phyloP scores from a whole-genome alignment of 2,888 invertebrate genomes.

The Labia minor region DNA sequence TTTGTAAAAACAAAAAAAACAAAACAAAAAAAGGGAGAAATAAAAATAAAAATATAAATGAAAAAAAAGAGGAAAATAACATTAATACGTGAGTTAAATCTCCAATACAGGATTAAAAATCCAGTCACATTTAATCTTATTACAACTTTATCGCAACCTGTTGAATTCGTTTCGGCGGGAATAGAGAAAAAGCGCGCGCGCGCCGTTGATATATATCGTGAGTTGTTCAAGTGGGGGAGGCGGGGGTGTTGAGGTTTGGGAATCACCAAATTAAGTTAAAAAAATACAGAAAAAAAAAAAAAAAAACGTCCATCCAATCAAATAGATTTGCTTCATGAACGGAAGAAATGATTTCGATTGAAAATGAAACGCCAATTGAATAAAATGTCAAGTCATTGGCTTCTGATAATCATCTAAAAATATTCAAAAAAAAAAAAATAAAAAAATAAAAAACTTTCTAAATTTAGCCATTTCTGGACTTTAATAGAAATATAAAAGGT shows the following conservation, averaged over 20 bases:
- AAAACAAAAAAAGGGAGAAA: not conserved
- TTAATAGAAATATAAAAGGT: not conserved
- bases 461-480: not conserved
- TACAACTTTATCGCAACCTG: constrained; percentile 13
- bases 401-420: constrained; percentile 1
- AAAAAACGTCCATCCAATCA: not conserved
- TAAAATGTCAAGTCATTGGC: constrained; percentile 2
- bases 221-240: not conserved
- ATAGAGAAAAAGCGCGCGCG: constrained; percentile 1
- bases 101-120: constrained; percentile 13
- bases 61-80: not conserved
- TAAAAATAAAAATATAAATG: too few species aligned
- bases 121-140: constrained; percentile 13
- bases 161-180: constrained; percentile 8
- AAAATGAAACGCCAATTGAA: not conserved
- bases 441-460: too few species aligned
- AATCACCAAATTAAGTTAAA: not conserved
- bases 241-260: not conserved
- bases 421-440: too few species aligned
- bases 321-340: not conserved
- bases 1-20: not conserved
- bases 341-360: not conserved
- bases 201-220: constrained; percentile 1
- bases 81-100: constrained; percentile 13
- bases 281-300: not conserved